These are phyloP conservation scores for Smittia sp. DNA, from an alignment of 2,888 invertebrate genomes.

Conservation along the genomic window DNA sequence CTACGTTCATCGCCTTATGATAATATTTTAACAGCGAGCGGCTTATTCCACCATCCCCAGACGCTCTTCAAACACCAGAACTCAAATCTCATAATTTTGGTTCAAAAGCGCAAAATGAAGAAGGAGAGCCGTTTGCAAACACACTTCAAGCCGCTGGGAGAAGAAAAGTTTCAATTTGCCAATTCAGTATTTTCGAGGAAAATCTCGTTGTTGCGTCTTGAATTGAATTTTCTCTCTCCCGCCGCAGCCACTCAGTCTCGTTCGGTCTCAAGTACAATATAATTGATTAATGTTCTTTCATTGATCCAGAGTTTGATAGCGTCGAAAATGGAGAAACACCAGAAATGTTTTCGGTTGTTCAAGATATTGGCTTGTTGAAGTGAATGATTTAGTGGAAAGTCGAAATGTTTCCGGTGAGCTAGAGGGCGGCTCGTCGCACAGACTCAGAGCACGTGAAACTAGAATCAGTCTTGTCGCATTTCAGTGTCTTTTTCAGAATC, in stretches of 20 bases:
- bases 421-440: too few relatives aligned
- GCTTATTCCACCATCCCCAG: neutral
- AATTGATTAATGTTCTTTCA: conserved; percentile 25
- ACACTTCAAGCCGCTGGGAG: neutral
- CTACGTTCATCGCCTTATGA: neutral
- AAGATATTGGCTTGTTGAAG: neutral
- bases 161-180: conserved; percentile 12
- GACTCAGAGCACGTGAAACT: too few relatives aligned
- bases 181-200: neutral
- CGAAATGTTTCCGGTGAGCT: neutral
- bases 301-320: neutral
- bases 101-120: neutral
- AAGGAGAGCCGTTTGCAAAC: neutral
- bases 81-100: neutral
- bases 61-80: neutral
- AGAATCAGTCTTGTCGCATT: too few relatives aligned
- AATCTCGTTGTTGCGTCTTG: neutral
- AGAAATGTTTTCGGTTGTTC: neutral
- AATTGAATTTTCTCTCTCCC: neutral
- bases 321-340: neutral
- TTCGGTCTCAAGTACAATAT: neutral
- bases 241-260: neutral
- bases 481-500: too few relatives aligned
- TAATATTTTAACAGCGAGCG: neutral
- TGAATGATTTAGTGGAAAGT: conserved; percentile 18